phyloP scores from a whole-genome alignment of 1,140 invertebrate genomes.

The Colletes gigas region DNA sequence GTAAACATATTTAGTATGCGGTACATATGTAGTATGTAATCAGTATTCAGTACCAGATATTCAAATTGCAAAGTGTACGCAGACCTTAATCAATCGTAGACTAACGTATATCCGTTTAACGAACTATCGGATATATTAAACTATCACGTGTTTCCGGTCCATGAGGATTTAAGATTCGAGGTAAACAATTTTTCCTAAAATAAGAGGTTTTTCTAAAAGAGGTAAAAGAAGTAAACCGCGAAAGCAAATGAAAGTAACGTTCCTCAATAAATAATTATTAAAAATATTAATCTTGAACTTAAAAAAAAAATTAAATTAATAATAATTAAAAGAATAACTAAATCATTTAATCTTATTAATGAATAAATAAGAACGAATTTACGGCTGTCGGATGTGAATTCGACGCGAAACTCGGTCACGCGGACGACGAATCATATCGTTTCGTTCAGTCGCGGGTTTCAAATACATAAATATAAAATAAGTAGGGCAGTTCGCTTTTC shows the following conservation, averaged over 20 bases:
- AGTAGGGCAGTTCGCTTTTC: conserved; percentile 20
- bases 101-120: too few species aligned
- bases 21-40: not conserved
- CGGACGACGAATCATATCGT: conserved; percentile 5
- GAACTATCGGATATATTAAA: too few species aligned
- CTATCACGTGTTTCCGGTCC: not conserved
- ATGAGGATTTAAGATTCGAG: not conserved
- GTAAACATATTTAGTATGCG: too few species aligned
- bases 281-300: too few species aligned
- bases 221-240: not conserved
- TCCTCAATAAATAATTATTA: too few species aligned
- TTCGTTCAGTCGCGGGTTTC: conserved; percentile 1
- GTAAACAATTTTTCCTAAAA: not conserved
- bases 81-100: too few species aligned
- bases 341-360: too few species aligned
- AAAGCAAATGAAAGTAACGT: not conserved
- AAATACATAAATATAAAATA: conserved; percentile 46
- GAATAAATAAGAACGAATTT: too few species aligned
- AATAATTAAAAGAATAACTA: too few species aligned
- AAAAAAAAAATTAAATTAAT: not conserved
- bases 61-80: not conserved
- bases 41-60: not conserved
- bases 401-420: conserved; percentile 13
- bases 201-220: too few species aligned
- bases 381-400: not conserved